phyloP scores from a whole-genome alignment of 2,888 invertebrate species.

The Aquatica leii region DNA sequence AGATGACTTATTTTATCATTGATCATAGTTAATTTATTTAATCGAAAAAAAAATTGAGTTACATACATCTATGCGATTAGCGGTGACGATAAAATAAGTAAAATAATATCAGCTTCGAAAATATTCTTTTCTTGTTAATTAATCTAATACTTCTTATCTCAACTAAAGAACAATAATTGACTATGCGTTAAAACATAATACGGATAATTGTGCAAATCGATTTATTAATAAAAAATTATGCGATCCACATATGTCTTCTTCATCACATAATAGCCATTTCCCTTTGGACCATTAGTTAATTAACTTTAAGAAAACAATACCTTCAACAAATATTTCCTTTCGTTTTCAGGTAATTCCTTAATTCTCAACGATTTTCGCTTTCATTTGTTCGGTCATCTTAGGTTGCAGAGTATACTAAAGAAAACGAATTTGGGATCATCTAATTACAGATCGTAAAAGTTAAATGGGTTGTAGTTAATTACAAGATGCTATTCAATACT shows the following conservation, averaged over 20 bases:
- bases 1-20: too few relatives aligned
- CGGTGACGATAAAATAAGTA: too few relatives aligned
- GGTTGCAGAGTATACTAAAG: slow-evolving; percentile 19
- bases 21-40: too few relatives aligned
- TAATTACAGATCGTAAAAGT: slow-evolving; percentile 31
- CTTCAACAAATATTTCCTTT: slow-evolving; percentile 1
- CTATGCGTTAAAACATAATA: too few relatives aligned
- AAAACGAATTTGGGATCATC: slow-evolving; percentile 27
- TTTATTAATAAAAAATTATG: not conserved
- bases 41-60: too few relatives aligned
- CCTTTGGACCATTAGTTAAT: slow-evolving; percentile 9
- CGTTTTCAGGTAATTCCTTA: slow-evolving; percentile 2
- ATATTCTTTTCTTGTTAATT: too few relatives aligned
- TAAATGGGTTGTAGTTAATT: slow-evolving; percentile 33
- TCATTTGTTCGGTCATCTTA: slow-evolving; percentile 24
- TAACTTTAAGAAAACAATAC: slow-evolving; percentile 1
- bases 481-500: slow-evolving; percentile 21
- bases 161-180: too few relatives aligned
- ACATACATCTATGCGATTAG: too few relatives aligned
- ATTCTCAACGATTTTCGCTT: slow-evolving; percentile 22
- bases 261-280: not conserved
- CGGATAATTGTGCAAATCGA: too few relatives aligned
- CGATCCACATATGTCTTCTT: not conserved
- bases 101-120: too few relatives aligned
- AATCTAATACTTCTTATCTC: too few relatives aligned